Percentiles rank a stretch among this genome's conserved stretches.
phyloP scores from a whole-genome alignment of 2,888 invertebrate species.

The Agonopterix alstromeriana region DNA sequence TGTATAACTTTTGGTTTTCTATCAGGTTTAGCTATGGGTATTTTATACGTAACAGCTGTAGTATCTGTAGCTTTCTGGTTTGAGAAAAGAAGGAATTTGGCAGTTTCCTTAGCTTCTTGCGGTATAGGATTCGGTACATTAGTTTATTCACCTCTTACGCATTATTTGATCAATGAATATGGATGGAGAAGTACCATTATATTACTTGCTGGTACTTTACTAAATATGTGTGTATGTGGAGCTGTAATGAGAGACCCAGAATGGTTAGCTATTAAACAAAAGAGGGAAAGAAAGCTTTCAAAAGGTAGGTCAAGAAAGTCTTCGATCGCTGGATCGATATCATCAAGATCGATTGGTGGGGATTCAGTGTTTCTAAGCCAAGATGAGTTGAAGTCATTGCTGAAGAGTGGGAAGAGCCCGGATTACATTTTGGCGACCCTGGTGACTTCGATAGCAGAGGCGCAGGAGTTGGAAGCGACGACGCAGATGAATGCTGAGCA shows the following conservation, averaged over 20 bases:
- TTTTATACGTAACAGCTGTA: conserved; percentile 91
- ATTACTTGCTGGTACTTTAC: conserved; percentile 86
- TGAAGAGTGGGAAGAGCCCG: conserved; percentile 82
- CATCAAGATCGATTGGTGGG: conserved; percentile 63
- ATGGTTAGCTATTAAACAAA: conserved; percentile 83
- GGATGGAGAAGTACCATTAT: conserved; percentile 89
- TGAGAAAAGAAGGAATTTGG: conserved; percentile 89
- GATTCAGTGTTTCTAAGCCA: conserved; percentile 73
- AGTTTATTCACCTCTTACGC: conserved; percentile 90
- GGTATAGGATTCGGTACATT: conserved; percentile 94
- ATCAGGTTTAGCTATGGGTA: conserved; percentile 88
- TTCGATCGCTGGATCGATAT: conserved; percentile 69
- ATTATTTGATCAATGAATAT: conserved; percentile 82
- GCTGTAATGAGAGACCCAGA: conserved; percentile 91
- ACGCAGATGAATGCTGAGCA: conserved; percentile 64
- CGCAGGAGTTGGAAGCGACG: conserved; percentile 57
- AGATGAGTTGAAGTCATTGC: conserved; percentile 80
- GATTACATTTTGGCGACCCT: conserved; percentile 80
- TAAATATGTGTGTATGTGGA: conserved; percentile 91
- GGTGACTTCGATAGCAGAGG: conserved; percentile 73
- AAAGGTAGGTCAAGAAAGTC: conserved; percentile 55
- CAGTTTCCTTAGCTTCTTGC: conserved; percentile 90
- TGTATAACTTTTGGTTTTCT: conserved; percentile 90
- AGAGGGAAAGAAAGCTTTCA: conserved; percentile 59
- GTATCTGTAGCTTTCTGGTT: conserved; percentile 96